Conservation (phyloP, 2,888 invertebrate genomes). For the Napeogenes inachia region DNA sequence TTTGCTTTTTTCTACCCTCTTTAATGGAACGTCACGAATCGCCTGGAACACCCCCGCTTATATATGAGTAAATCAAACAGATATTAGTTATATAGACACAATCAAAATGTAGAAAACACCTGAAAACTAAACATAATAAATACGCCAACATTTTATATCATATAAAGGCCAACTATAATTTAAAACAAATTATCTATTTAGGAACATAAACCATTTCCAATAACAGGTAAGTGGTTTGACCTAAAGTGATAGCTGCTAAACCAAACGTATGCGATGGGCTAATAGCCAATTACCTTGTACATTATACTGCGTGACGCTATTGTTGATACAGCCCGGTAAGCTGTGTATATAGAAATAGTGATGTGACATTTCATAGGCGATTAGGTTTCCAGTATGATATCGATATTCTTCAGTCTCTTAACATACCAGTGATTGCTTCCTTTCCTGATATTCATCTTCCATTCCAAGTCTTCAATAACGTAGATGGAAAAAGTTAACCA, state of each 20-base stretch:
- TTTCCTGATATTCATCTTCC: no score
- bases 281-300: conserved; percentile 23
- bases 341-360: background rate
- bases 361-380: background rate
- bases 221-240: conserved; percentile 18
- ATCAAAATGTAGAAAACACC: no score
- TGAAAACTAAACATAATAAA: no score
- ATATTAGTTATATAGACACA: no score
- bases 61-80: no score
- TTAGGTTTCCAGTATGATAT: background rate
- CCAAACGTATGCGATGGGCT: conserved; percentile 18
- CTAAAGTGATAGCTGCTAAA: conserved; percentile 18
- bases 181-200: conserved; percentile 5
- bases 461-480: no score
- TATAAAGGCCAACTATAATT: background rate
- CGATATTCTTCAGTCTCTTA: no score
- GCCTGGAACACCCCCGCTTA: no score
- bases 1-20: no score
- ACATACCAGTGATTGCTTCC: no score
- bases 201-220: conserved; percentile 9
- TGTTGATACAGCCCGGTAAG: background rate
- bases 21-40: no score
- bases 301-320: conserved; percentile 19
- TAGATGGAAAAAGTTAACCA: background rate
- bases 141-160: background rate